Evolutionary conservation across 2,113 vertebrate genomes (phyloP).

Genomic region (Chloebia gouldiae): DNA sequence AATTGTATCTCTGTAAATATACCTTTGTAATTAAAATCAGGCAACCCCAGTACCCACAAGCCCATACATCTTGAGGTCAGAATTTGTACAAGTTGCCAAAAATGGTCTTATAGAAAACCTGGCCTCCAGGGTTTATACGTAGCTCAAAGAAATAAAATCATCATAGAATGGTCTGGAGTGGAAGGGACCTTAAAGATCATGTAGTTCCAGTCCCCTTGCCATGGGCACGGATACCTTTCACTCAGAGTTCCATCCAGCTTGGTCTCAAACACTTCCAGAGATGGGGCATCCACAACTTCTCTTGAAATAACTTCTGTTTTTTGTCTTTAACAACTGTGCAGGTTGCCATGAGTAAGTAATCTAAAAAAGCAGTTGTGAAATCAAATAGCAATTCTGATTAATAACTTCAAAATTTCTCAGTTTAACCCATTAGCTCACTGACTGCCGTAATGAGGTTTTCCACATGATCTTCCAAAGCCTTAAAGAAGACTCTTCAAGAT

Average conservation of each 20-base stretch:
- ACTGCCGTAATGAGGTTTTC: background rate
- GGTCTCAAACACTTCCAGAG: background rate
- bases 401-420: background rate
- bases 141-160: background rate
- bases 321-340: background rate
- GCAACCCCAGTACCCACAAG: background rate
- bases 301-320: background rate
- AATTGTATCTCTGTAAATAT: background rate
- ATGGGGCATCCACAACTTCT: background rate
- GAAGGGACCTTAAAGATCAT: background rate
- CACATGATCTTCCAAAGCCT: background rate
- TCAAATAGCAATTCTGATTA: background rate
- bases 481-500: background rate
- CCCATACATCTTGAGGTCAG: background rate
- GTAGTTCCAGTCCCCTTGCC: background rate
- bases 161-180: background rate
- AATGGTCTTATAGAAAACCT: background rate
- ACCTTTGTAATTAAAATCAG: background rate
- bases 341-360: background rate
- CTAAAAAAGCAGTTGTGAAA: background rate
- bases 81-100: background rate
- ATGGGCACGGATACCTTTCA: background rate
- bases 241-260: background rate
- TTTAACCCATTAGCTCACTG: background rate
- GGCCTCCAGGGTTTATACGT: background rate